These are phyloP conservation scores for Hypsibius dujardini DNA, from an alignment of 1,140 invertebrate species.

Conservation along the genomic window DNA sequence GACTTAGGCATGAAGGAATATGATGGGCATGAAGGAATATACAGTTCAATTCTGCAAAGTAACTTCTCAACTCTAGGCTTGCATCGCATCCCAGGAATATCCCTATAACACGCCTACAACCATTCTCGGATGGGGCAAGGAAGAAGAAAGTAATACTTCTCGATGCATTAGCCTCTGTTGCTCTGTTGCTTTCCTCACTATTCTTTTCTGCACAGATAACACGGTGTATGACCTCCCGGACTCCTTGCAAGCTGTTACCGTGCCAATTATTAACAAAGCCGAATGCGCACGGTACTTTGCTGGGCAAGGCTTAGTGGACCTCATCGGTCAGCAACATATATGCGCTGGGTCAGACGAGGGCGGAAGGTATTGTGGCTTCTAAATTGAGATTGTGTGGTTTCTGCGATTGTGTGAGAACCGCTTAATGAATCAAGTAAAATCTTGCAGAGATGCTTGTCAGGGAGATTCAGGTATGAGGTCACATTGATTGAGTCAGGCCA, in stretches of 20 bases:
- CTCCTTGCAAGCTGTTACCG: background rate
- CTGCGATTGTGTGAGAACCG: background rate
- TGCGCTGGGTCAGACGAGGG: slow-evolving; percentile 8
- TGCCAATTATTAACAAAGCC: background rate
- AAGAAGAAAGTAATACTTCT: slow-evolving; percentile 1
- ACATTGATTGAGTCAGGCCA: too few species aligned
- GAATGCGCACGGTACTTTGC: slow-evolving; percentile 6
- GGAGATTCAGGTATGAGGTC: background rate
- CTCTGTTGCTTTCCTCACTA: background rate
- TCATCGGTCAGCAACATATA: background rate
- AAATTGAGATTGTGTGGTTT: background rate
- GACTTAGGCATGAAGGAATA: too few species aligned
- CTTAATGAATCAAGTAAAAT: background rate
- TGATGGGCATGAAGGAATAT: too few species aligned
- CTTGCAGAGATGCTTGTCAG: background rate
- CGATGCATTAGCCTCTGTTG: background rate
- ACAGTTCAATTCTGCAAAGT: too few species aligned
- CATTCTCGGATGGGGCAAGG: slow-evolving; percentile 16
- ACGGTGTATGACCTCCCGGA: slow-evolving; percentile 4
- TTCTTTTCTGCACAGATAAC: slow-evolving; percentile 8
- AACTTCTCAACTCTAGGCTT: slow-evolving; percentile 32
- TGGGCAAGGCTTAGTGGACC: background rate
- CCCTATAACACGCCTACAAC: slow-evolving; percentile 3
- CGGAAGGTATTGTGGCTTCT: background rate
- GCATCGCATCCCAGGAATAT: slow-evolving; percentile 39